Evolutionary conservation across 2,113 vertebrate genomes (phyloP), one percentile per base, ranked within the genome.

Genomic region (Alethe castanea): DNA sequence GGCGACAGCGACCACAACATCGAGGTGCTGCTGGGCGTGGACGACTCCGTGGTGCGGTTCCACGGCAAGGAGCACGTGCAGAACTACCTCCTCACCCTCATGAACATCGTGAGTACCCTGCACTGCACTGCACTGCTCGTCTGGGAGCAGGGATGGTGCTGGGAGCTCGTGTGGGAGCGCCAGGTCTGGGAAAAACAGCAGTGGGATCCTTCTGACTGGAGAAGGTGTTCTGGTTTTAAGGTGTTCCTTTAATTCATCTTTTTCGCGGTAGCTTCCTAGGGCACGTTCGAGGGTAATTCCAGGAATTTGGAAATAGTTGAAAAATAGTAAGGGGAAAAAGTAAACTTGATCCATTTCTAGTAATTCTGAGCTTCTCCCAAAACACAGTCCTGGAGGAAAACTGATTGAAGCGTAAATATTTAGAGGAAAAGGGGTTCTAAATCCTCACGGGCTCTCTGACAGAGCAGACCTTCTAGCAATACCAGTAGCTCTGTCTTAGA

Each of bases 31-130:
- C 98, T 99, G 72, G 99, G 99, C 2, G 99, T 99, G 36, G 99
- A 99, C 3, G 99, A 99, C 97, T 99, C 99, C 0, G 99, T 99
- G 4, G 99, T 99, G 69, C 98, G 99, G 7, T 99, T 99, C 95
- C 99, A 99, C 2, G 99, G 99, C 91, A 99, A 99, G 91, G 99
- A 99, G 88, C 99, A 99, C 0, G 99, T 99, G n/a, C 99, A 99
- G 79, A 99, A 99, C 97, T 99, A 99, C 97, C 99, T 99, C 52
- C 98, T 99, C 56, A 99, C 99, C 31, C 98, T 99, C 72, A 99
- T 99, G 99, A 99, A 99, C 95, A 99, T 99, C 8, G 99, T 99
- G 96, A 99, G 99, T 98, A 94, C 29, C 59, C 26, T 6, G 33
- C 23, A 5, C 1, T 5, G 40, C 3, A 19, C 48, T 8, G 48